Evolutionary conservation across 1,140 invertebrate genomes (phyloP), one percentile per base, ranked within the genome.

Genomic region (Drosophila guanche): DNA sequence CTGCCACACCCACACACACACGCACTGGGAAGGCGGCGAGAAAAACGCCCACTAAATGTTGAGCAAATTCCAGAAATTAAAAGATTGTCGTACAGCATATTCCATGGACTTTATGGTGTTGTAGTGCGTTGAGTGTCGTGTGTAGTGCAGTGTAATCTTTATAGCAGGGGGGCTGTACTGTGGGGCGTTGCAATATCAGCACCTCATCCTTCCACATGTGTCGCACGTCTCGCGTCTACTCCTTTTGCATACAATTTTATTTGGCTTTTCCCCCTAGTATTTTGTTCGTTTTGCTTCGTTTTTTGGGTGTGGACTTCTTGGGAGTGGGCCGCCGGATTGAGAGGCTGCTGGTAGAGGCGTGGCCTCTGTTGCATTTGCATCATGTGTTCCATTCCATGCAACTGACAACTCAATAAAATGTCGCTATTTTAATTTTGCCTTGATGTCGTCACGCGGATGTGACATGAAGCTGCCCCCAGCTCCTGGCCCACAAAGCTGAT

Each of bases 361-460:
- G 79, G 76, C 80, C 60, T 56, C 60, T 56, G 67, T 59, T 77
- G 54, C 59, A 65, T 76, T 65, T 69, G 54, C 45, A 63, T 40
- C 80, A 84, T 84, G 80, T 85, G 60, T 52, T 76, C 75, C 47
- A 55, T 63, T 79, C 75, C 47, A 55, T 63, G 73, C 73, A 81
- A 72, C 81, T 85, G 81, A 85, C 81, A 85, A 86, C 81, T 85
- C 77, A 85, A 85, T 85, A 85, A 85, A 85, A 85, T 86, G 81
- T 86, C 83, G 81, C 81, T 86, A 81, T 81, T 85, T 81, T 80
- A 67, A 78, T 81, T 80, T 63, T 57, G 62, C 61, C 54, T 61
- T 79, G 76, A 79, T 79, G 76, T 79, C 59, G 63, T 75, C 68
- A 65, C 74, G 71, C 72, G 73, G 77, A 80, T 81, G 63, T 69